Percentiles rank a stretch among this genome's conserved stretches.
These are phyloP conservation scores for Botrylloides violaceus DNA, from an alignment of 23 tunicate genomes.

Conservation along the genomic window DNA sequence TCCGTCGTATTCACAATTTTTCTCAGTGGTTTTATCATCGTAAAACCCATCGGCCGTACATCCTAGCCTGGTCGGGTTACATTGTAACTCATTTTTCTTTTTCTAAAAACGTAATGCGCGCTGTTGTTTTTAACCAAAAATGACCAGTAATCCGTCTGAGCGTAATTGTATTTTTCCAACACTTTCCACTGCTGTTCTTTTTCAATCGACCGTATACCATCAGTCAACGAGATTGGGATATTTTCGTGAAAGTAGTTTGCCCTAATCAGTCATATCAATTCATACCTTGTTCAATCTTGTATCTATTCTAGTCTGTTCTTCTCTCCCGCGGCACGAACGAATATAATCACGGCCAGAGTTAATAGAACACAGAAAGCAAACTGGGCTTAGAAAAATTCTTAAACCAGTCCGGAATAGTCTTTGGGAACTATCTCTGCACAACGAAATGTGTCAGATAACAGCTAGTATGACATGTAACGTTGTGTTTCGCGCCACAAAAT, in stretches of 20 bases:
- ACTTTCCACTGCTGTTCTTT: background rate
- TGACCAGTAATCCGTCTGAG: conserved; percentile 1
- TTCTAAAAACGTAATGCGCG: background rate
- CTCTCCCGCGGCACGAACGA: too few species aligned
- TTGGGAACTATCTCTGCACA: too few species aligned
- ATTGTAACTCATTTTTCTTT: background rate
- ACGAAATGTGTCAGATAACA: too few species aligned
- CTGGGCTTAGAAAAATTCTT: too few species aligned
- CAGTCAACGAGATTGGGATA: background rate
- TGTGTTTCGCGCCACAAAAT: too few species aligned
- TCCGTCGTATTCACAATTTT: background rate
- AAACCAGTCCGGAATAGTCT: too few species aligned
- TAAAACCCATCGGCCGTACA: background rate
- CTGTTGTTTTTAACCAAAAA: conserved; percentile 1
- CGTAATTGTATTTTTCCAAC: conserved; percentile 1
- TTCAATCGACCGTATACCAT: background rate
- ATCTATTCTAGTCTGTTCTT: too few species aligned
- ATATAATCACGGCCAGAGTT: too few species aligned
- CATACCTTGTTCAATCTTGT: too few species aligned
- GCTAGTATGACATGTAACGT: too few species aligned
- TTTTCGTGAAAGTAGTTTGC: background rate
- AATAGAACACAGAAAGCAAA: too few species aligned
- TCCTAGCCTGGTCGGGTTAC: conserved; percentile 1
- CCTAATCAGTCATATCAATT: background rate
- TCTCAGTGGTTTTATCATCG: background rate